Conservation (phyloP, 2,888 invertebrate genomes). For the Geotrupes spiniger region DNA sequence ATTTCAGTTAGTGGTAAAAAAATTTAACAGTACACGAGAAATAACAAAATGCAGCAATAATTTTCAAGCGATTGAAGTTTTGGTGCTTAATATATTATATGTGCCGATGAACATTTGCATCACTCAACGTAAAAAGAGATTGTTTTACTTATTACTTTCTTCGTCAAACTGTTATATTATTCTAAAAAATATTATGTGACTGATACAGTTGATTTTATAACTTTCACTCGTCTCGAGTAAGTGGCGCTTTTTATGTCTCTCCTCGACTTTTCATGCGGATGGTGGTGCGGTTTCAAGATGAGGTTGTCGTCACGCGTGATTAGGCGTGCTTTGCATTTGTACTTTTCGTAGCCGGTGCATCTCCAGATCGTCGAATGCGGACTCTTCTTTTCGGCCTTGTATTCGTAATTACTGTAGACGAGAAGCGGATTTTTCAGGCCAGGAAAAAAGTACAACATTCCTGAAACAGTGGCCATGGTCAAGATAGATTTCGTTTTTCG, state of each 20-base stretch:
- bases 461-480: too few relatives aligned
- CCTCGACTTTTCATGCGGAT: background rate
- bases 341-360: conserved; percentile 32
- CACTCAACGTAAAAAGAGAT: too few relatives aligned
- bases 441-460: conserved; percentile 24
- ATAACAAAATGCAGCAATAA: too few relatives aligned
- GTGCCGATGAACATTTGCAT: too few relatives aligned
- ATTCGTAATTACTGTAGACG: conserved; percentile 30
- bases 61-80: too few relatives aligned
- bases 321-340: conserved; percentile 36
- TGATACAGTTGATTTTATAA: too few relatives aligned
- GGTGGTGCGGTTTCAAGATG: background rate
- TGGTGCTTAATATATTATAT: too few relatives aligned
- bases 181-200: too few relatives aligned
- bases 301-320: conserved; percentile 25
- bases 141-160: too few relatives aligned
- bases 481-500: conserved; percentile 10
- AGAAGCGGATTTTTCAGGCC: conserved; percentile 30
- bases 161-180: too few relatives aligned
- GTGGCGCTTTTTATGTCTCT: conserved; percentile 15
- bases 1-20: too few relatives aligned
- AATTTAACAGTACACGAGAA: too few relatives aligned
- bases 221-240: conserved; percentile 2
- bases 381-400: conserved; percentile 28
- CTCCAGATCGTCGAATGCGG: conserved; percentile 32